Percentiles rank a stretch among this genome's conserved stretches.
Conservation (phyloP, 1,140 invertebrate species). For the Grapholita molesta region DNA sequence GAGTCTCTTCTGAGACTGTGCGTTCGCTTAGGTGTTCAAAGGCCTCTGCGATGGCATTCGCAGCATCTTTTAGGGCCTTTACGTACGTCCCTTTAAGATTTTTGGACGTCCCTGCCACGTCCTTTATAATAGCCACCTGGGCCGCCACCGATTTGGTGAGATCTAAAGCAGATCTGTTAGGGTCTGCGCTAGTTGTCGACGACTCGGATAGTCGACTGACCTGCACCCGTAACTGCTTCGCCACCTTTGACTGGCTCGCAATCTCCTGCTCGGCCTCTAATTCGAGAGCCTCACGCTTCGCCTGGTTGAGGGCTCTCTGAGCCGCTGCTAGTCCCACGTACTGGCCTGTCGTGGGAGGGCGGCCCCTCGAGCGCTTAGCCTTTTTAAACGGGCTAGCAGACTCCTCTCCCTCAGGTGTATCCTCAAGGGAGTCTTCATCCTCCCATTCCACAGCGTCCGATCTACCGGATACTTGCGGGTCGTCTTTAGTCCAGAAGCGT, state of each 20-base stretch:
- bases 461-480: not conserved
- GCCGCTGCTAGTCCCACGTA: not conserved
- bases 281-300: too few species aligned
- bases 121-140: not conserved
- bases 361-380: not conserved
- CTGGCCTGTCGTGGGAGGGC: not conserved
- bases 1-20: conserved; percentile 2
- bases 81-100: conserved; percentile 22
- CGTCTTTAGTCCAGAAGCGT: not conserved
- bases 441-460: not conserved
- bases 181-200: too few species aligned
- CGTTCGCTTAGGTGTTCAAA: not conserved
- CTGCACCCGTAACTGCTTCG: too few species aligned
- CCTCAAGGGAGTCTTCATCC: not conserved
- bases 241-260: too few species aligned
- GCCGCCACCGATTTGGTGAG: not conserved
- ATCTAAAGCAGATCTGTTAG: not conserved
- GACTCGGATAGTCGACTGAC: too few species aligned
- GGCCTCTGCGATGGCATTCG: not conserved
- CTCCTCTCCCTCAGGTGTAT: too few species aligned
- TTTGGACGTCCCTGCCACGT: conserved; percentile 18
- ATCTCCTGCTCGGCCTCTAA: too few species aligned
- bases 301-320: not conserved
- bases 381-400: not conserved
- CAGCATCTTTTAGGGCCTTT: conserved; percentile 21